Conservation (phyloP, 2,888 invertebrate species). For the Sesia apiformis region DNA sequence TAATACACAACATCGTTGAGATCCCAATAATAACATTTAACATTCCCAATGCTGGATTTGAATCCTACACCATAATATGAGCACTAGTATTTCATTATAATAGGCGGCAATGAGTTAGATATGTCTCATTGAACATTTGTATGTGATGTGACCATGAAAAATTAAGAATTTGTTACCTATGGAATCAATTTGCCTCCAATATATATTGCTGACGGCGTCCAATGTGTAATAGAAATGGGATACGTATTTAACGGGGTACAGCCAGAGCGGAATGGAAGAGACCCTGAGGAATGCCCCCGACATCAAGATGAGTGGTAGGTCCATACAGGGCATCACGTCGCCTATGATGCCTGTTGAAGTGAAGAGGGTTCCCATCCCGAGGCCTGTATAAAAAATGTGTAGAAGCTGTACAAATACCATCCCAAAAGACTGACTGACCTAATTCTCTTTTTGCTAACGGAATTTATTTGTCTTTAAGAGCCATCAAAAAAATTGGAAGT, state of each 20-base stretch:
- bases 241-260: slow-evolving; percentile 54
- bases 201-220: slow-evolving; percentile 68
- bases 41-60: too few relatives aligned
- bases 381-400: slow-evolving; percentile 29
- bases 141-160: too few relatives aligned
- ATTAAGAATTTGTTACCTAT: slow-evolving; percentile 44
- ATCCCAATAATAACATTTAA: too few relatives aligned
- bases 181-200: slow-evolving; percentile 60
- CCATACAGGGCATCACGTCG: slow-evolving; percentile 63
- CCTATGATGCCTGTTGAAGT: slow-evolving; percentile 51
- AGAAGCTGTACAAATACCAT: neutral
- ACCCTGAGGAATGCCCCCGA: slow-evolving; percentile 62
- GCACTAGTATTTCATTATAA: too few relatives aligned
- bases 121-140: too few relatives aligned
- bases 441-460: too few relatives aligned
- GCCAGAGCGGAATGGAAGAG: slow-evolving; percentile 53
- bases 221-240: slow-evolving; percentile 70
- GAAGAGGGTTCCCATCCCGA: slow-evolving; percentile 63
- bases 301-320: slow-evolving; percentile 58
- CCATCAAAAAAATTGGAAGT: too few relatives aligned
- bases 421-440: neutral
- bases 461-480: too few relatives aligned
- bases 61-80: too few relatives aligned
- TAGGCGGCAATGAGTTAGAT: too few relatives aligned
- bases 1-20: too few relatives aligned